A percentile compares a stretch with the other conserved stretches of the same genome.
Evolutionary conservation across 2,113 vertebrate genomes (phyloP).

Genomic region (Rhineura floridana): DNA sequence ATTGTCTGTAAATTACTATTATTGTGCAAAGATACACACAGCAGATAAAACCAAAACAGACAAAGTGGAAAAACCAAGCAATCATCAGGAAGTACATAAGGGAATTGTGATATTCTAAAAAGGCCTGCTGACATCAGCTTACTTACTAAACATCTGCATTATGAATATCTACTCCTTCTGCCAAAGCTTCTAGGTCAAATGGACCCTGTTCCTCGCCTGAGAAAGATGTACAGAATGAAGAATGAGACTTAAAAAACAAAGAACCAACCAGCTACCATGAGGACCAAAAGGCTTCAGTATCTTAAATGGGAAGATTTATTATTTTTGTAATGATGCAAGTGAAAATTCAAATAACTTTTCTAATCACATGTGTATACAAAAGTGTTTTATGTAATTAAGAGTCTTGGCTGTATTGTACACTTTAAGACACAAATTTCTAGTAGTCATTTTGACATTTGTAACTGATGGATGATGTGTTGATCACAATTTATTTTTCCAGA

Average conservation of each 20-base stretch:
- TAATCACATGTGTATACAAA: constrained; percentile 61
- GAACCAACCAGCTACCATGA: constrained; percentile 72
- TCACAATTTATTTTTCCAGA: constrained; percentile 58
- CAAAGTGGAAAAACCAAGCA: constrained; percentile 52
- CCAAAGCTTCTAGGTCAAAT: constrained; percentile 84
- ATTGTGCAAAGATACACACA: constrained; percentile 44
- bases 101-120: constrained; percentile 13
- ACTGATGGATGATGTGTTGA: constrained; percentile 70
- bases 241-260: constrained; percentile 73
- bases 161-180: constrained; percentile 82
- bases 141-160: constrained; percentile 63
- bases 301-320: constrained; percentile 70
- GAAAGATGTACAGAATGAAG: constrained; percentile 77
- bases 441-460: constrained; percentile 72
- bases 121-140: constrained; percentile 59
- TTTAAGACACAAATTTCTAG: constrained; percentile 73
- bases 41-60: constrained; percentile 33
- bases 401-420: constrained; percentile 72
- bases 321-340: constrained; percentile 71
- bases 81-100: not conserved
- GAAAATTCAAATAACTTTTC: constrained; percentile 72
- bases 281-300: constrained; percentile 79
- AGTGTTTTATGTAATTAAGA: constrained; percentile 65
- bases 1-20: constrained; percentile 1
- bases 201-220: constrained; percentile 74